A percentile compares a stretch with the other conserved stretches of the same genome.
These are phyloP conservation scores for Megamerina dolium DNA, from an alignment of 2,888 invertebrate species.

Conservation along the genomic window DNA sequence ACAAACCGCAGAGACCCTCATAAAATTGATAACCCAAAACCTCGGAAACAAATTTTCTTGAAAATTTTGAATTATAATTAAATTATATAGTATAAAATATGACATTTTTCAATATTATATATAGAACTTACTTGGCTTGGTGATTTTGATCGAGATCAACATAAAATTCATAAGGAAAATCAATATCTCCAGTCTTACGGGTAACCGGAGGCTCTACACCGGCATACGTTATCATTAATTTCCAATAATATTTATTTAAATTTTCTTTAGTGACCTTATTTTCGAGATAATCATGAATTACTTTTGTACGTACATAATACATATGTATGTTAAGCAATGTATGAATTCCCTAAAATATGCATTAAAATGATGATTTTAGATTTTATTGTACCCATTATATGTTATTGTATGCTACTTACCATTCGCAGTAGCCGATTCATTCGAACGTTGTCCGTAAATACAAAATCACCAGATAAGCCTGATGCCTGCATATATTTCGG, in stretches of 20 bases:
- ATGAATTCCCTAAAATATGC: constrained; percentile 15
- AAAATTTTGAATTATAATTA: background rate
- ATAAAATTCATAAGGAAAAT: constrained; percentile 66
- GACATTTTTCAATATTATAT: background rate
- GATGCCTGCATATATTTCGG: constrained; percentile 11
- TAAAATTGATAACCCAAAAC: constrained; percentile 79
- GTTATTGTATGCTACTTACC: constrained; percentile 8
- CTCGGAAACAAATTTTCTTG: constrained; percentile 64
- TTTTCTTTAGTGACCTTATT: constrained; percentile 53
- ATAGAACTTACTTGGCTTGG: constrained; percentile 1
- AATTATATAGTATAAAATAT: background rate
- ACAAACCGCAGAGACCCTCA: constrained; percentile 62
- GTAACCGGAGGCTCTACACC: constrained; percentile 58
- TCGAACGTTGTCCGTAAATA: constrained; percentile 1
- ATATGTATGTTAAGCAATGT: constrained; percentile 11
- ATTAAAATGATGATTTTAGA: too few species aligned
- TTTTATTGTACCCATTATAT: background rate
- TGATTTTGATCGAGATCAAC: constrained; percentile 23
- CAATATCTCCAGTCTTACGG: constrained; percentile 60
- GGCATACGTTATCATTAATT: constrained; percentile 54
- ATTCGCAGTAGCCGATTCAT: constrained; percentile 15
- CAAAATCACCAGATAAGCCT: background rate
- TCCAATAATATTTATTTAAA: constrained; percentile 60
- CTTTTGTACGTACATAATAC: constrained; percentile 58
- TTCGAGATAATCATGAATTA: constrained; percentile 62